Evolutionary conservation across 2,888 invertebrate genomes (phyloP).

Genomic region (Tridacna crocea): DNA sequence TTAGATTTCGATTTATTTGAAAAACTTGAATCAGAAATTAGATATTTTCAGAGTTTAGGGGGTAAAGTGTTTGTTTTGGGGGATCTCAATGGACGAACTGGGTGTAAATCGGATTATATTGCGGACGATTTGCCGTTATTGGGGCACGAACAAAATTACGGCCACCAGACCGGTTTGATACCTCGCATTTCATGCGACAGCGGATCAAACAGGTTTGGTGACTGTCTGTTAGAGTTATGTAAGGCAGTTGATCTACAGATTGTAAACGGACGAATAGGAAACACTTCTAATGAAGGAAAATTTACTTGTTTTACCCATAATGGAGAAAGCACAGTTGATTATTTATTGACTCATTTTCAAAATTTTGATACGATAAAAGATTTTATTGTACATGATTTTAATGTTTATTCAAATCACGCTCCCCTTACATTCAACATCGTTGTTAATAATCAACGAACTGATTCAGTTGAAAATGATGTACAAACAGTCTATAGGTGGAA

Average conservation of each 20-base stretch:
- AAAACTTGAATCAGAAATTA: slow-evolving; percentile 22
- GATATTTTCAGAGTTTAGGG: not conserved
- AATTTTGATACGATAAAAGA: not conserved
- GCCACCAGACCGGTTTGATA: not conserved
- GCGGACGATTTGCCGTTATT: not conserved
- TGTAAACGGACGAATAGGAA: slow-evolving; percentile 8
- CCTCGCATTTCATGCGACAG: slow-evolving; percentile 1
- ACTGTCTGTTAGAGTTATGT: slow-evolving; percentile 16
- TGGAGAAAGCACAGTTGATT: not conserved
- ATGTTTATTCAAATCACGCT: not conserved
- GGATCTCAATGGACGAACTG: slow-evolving; percentile 34
- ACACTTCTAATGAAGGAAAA: not conserved
- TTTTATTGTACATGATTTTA: not conserved
- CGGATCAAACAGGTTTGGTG: slow-evolving; percentile 14
- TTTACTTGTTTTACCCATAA: not conserved
- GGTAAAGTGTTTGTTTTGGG: slow-evolving; percentile 41
- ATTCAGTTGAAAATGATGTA: too few relatives aligned
- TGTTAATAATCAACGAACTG: too few relatives aligned
- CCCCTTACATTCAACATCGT: too few relatives aligned
- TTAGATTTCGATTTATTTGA: slow-evolving; percentile 36
- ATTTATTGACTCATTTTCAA: not conserved
- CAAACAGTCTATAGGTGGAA: too few relatives aligned
- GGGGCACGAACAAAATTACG: not conserved
- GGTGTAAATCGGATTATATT: not conserved
- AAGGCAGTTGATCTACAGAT: slow-evolving; percentile 10